Percentiles rank a stretch among this genome's conserved stretches.
phyloP scores from a whole-genome alignment of 2,797 vertebrate species.

The Dendrocincla tyrannina region DNA sequence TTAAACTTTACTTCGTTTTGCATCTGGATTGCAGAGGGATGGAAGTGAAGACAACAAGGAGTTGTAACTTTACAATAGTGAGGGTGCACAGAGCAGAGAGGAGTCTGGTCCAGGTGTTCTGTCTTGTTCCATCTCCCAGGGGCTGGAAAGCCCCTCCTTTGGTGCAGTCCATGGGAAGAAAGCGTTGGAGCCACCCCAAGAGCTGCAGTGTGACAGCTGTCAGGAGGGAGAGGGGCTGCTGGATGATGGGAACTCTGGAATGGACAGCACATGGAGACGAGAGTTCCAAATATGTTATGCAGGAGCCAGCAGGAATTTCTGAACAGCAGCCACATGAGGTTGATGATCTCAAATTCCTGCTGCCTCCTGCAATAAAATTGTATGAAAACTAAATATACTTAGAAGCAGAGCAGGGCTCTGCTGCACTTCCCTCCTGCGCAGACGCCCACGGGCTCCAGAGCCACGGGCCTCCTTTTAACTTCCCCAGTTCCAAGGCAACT shows the following conservation, averaged over 20 bases:
- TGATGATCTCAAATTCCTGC: conserved; percentile 64
- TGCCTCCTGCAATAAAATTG: conserved; percentile 37
- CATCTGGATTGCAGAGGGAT: neutral
- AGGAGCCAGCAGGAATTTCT: conserved; percentile 13
- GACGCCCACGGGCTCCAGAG: conserved; percentile 65
- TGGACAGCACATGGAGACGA: conserved; percentile 6
- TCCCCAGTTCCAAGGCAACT: conserved; percentile 77
- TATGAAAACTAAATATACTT: conserved; percentile 72
- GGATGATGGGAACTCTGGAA: neutral
- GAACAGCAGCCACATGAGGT: conserved; percentile 15
- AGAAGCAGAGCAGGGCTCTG: conserved; percentile 65
- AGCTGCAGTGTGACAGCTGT: neutral
- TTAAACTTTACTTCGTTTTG: neutral
- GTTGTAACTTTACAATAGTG: neutral
- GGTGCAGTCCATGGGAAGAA: neutral
- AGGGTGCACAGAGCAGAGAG: neutral
- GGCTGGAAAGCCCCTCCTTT: neutral
- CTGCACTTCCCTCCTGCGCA: conserved; percentile 75
- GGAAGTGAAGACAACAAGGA: neutral
- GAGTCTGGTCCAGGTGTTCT: neutral
- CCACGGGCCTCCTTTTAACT: conserved; percentile 56
- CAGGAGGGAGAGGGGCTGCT: neutral
- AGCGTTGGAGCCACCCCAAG: neutral
- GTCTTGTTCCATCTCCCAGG: neutral
- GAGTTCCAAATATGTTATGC: conserved; percentile 45